These are phyloP conservation scores for Pteropus alecto DNA, from an alignment of 2,113 vertebrate species.

Conservation along the genomic window DNA sequence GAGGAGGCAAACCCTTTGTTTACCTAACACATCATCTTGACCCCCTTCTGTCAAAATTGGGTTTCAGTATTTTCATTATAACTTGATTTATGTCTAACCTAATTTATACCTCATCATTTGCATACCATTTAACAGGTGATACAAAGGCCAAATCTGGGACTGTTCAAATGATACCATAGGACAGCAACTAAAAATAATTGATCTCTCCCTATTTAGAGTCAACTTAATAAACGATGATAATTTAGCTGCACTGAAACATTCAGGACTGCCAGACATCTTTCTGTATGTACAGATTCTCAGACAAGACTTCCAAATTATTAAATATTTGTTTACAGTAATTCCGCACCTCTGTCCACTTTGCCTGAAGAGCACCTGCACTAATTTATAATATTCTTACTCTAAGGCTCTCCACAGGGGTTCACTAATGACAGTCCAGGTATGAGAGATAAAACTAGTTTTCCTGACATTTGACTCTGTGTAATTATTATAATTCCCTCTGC, in stretches of 20 bases:
- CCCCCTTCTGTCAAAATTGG: neutral
- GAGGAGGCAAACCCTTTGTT: no score
- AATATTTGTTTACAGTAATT: neutral
- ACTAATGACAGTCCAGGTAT: neutral
- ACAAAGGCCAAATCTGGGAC: neutral
- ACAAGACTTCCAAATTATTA: neutral
- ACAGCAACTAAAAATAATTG: neutral
- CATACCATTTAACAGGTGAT: neutral
- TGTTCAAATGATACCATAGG: neutral
- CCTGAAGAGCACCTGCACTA: neutral
- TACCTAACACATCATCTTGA: no score
- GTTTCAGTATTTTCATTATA: conserved; percentile 37
- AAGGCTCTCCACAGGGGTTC: neutral
- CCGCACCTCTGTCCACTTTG: neutral
- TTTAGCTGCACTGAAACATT: neutral
- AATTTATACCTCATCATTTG: neutral
- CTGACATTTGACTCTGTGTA: neutral
- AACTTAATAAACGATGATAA: neutral
- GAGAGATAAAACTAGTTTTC: neutral
- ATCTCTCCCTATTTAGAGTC: neutral
- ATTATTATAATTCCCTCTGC: neutral
- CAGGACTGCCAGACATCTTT: neutral
- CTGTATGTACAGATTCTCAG: neutral
- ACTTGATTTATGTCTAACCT: neutral
- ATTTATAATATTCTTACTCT: neutral